A percentile compares a stretch with the other conserved stretches of the same genome.
These are phyloP conservation scores for Gymnoscelis rufifasciata DNA, from an alignment of 2,888 invertebrate genomes.

Conservation along the genomic window DNA sequence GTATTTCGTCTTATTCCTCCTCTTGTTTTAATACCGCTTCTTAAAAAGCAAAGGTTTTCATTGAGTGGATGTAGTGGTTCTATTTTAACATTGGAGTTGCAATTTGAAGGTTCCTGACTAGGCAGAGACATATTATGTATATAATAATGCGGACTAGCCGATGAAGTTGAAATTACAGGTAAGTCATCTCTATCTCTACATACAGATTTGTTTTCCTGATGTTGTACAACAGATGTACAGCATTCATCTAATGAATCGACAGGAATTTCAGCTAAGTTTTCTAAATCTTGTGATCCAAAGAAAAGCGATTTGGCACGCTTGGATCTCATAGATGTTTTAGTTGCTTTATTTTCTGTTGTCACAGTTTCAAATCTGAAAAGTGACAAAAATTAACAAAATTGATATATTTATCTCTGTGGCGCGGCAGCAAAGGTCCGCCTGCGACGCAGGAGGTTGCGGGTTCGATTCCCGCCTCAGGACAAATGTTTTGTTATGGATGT, in stretches of 20 bases:
- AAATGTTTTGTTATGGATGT: too few species aligned
- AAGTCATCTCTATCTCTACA: conserved; percentile 1
- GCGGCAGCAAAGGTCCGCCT: too few species aligned
- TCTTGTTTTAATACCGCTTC: conserved; percentile 9
- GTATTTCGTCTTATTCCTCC: conserved; percentile 6
- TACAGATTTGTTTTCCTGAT: conserved; percentile 1
- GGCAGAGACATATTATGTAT: not conserved
- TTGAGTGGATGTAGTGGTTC: conserved; percentile 13
- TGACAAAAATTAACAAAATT: not conserved
- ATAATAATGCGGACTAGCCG: conserved; percentile 2
- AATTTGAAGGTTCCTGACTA: conserved; percentile 9
- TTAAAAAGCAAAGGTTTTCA: conserved; percentile 8
- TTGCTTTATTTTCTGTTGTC: conserved; percentile 2
- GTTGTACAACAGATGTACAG: not conserved
- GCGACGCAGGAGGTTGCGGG: too few species aligned
- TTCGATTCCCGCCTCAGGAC: too few species aligned
- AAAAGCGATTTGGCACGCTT: conserved; percentile 11
- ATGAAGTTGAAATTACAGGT: conserved; percentile 4
- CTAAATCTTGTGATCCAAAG: conserved; percentile 6
- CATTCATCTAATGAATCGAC: conserved; percentile 6
- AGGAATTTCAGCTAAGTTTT: conserved; percentile 3
- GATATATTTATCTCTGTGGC: too few species aligned
- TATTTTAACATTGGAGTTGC: conserved; percentile 10
- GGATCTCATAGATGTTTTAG: conserved; percentile 3
- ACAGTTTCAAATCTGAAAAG: conserved; percentile 4